phyloP scores from a whole-genome alignment of 2,797 vertebrate genomes.

The Gambusia yucatana region DNA sequence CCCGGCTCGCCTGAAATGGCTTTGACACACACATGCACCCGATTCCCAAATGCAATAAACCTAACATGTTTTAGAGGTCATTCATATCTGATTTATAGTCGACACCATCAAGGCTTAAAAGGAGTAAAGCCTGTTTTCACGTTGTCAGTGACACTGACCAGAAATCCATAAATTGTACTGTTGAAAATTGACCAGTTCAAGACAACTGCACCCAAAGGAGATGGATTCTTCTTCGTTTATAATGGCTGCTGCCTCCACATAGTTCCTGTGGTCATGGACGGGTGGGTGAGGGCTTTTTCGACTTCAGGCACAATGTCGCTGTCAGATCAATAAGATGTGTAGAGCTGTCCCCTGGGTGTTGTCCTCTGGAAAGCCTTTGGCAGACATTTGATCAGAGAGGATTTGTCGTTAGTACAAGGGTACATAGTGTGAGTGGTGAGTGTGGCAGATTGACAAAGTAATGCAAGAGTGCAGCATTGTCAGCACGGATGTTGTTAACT shows the following conservation, averaged over 20 bases:
- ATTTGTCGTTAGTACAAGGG: slow-evolving; percentile 43
- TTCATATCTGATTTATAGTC: slow-evolving; percentile 55
- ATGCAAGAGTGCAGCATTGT: slow-evolving; percentile 18
- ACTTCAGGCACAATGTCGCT: slow-evolving; percentile 44
- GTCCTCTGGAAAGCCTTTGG: slow-evolving; percentile 48
- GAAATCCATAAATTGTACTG: slow-evolving; percentile 56
- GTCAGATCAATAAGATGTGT: slow-evolving; percentile 57
- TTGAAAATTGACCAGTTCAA: slow-evolving; percentile 55
- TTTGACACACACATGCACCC: slow-evolving; percentile 28
- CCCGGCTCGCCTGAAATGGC: slow-evolving; percentile 58
- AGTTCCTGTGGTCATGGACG: slow-evolving; percentile 19
- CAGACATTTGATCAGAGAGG: slow-evolving; percentile 38
- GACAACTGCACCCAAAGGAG: slow-evolving; percentile 43
- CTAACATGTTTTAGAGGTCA: slow-evolving; percentile 57
- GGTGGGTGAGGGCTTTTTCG: background rate
- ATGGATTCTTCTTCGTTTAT: slow-evolving; percentile 29
- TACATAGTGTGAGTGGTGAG: slow-evolving; percentile 18
- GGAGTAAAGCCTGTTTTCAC: slow-evolving; percentile 28
- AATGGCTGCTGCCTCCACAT: slow-evolving; percentile 28
- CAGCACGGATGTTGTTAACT: background rate
- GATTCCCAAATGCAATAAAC: slow-evolving; percentile 58
- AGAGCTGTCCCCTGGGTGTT: slow-evolving; percentile 43
- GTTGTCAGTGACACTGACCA: slow-evolving; percentile 53
- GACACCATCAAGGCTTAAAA: slow-evolving; percentile 38
- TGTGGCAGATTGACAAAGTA: slow-evolving; percentile 20